Conservation (phyloP, 2,113 vertebrate species). For the Illadopsis cleaveri region DNA sequence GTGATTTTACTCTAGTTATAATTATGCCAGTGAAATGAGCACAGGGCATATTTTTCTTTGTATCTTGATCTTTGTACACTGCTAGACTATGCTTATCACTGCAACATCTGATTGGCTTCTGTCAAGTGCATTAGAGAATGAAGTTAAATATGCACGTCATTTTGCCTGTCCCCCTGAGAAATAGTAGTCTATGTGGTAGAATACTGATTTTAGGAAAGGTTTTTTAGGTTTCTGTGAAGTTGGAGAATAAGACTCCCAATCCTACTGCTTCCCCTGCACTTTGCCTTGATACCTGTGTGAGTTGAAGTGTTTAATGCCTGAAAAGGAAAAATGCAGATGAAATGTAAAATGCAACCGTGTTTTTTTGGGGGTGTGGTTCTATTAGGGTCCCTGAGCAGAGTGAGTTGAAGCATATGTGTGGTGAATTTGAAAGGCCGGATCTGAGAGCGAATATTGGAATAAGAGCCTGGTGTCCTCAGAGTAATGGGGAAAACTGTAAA, state of each 20-base stretch:
- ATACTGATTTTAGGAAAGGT: background rate
- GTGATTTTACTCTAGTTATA: background rate
- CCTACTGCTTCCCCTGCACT: background rate
- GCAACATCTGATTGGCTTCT: background rate
- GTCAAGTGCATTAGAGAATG: background rate
- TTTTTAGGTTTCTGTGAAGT: background rate
- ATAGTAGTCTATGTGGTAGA: background rate
- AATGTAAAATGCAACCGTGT: background rate
- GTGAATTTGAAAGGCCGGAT: conserved; percentile 80
- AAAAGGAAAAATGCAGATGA: background rate
- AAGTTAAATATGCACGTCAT: background rate
- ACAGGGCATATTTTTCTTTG: background rate
- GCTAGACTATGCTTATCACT: background rate
- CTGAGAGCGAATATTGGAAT: conserved; percentile 58
- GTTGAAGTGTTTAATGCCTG: background rate
- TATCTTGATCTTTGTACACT: background rate
- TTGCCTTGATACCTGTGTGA: background rate
- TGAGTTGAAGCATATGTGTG: conserved; percentile 77
- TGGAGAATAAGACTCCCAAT: background rate
- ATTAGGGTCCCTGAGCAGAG: conserved; percentile 83
- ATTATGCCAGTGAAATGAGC: background rate
- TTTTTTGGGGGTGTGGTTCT: conserved; percentile 18
- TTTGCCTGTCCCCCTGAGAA: background rate
- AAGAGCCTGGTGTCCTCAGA: conserved; percentile 77
- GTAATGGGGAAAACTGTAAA: conserved; percentile 75